Evolutionary conservation across 2,113 vertebrate genomes (phyloP).

Genomic region (Lichenostomus cassidix): DNA sequence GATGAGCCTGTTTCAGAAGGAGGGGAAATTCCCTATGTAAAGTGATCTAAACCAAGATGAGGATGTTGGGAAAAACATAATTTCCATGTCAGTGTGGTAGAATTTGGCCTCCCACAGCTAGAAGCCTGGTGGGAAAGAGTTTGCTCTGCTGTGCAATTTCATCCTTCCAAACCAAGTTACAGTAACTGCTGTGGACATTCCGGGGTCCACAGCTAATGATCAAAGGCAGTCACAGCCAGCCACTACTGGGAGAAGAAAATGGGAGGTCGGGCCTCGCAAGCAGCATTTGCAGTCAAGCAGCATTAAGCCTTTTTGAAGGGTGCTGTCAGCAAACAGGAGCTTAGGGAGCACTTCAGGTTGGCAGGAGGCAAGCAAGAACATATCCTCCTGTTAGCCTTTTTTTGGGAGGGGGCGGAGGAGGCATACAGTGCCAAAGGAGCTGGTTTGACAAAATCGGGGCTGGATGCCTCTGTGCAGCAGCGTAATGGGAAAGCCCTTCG

Average conservation of each 20-base stretch:
- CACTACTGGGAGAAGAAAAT: background rate
- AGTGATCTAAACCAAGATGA: constrained; percentile 12
- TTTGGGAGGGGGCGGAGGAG: background rate
- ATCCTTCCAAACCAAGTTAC: constrained; percentile 18
- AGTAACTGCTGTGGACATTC: background rate
- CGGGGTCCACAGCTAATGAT: background rate
- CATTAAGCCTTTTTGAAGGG: background rate
- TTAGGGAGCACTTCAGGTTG: background rate
- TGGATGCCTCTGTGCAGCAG: background rate
- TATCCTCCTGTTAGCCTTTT: background rate
- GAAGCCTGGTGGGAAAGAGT: background rate
- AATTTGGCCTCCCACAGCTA: constrained; percentile 11
- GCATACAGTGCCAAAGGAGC: background rate
- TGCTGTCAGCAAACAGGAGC: background rate
- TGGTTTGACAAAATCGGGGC: background rate
- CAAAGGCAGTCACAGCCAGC: background rate
- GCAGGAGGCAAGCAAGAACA: background rate
- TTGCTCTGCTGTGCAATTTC: constrained; percentile 3
- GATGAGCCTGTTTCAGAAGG: background rate
- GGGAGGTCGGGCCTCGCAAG: background rate
- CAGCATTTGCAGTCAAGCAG: background rate
- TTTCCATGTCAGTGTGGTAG: background rate
- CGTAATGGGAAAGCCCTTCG: background rate
- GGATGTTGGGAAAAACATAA: background rate
- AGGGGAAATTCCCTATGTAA: background rate